These are phyloP conservation scores for Chelon auratus DNA, from an alignment of 2,797 vertebrate genomes.

Conservation along the genomic window DNA sequence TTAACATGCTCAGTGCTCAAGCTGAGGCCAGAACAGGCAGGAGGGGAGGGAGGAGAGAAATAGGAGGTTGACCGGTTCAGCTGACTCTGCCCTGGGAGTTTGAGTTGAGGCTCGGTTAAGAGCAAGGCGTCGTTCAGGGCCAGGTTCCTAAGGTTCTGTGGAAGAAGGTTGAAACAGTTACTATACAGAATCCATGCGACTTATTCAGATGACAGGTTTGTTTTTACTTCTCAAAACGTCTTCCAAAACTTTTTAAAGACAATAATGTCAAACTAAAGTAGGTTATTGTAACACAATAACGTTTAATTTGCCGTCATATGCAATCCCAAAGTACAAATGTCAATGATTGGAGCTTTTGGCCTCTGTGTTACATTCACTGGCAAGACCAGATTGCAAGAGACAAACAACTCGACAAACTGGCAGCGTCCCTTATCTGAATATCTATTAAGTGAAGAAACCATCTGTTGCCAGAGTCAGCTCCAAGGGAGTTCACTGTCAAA, in stretches of 20 bases:
- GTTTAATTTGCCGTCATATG: slow-evolving; percentile 4
- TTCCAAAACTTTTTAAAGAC: too few species aligned
- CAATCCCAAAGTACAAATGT: background rate
- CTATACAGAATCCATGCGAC: background rate
- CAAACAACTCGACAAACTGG: slow-evolving; percentile 10
- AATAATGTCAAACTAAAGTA: background rate
- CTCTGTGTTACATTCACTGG: background rate
- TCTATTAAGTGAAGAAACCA: slow-evolving; percentile 21
- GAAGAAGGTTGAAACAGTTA: slow-evolving; percentile 41
- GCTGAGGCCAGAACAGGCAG: slow-evolving; percentile 65
- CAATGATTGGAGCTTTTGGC: background rate
- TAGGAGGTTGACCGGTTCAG: slow-evolving; percentile 73
- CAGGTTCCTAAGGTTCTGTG: slow-evolving; percentile 82
- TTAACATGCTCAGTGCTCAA: slow-evolving; percentile 78
- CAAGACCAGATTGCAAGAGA: slow-evolving; percentile 16
- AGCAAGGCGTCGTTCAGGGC: slow-evolving; percentile 71
- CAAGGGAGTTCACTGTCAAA: slow-evolving; percentile 15
- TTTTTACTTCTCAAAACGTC: too few species aligned
- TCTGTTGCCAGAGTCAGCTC: background rate
- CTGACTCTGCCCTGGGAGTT: slow-evolving; percentile 63
- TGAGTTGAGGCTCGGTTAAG: slow-evolving; percentile 55
- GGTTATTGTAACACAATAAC: background rate
- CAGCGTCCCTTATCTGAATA: slow-evolving; percentile 20
- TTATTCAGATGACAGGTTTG: background rate
- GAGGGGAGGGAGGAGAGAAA: slow-evolving; percentile 70